phyloP scores from a whole-genome alignment of 2,888 invertebrate genomes.

The Unio pictorum region DNA sequence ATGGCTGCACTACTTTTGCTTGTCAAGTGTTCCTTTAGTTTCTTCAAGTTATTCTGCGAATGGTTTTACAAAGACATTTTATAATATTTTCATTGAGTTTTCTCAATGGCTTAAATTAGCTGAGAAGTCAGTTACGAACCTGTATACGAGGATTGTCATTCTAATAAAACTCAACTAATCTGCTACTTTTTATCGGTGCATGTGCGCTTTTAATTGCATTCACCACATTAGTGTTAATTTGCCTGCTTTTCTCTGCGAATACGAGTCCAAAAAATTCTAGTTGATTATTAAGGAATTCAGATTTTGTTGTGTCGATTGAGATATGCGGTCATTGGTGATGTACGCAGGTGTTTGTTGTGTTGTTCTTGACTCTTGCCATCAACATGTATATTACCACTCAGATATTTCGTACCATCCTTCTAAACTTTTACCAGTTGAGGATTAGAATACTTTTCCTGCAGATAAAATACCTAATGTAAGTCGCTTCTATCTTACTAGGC shows the following conservation, averaged over 20 bases:
- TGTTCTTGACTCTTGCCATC: slow-evolving; percentile 1
- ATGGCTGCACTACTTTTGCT: not conserved
- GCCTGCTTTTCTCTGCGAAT: slow-evolving; percentile 10
- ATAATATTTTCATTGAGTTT: slow-evolving; percentile 27
- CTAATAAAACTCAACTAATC: slow-evolving; percentile 25
- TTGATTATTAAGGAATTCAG: not conserved
- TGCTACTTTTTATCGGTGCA: slow-evolving; percentile 8
- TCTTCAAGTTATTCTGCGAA: slow-evolving; percentile 28
- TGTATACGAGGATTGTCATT: slow-evolving; percentile 20
- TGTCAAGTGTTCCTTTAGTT: slow-evolving; percentile 29
- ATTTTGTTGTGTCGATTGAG: slow-evolving; percentile 3
- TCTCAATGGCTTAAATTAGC: slow-evolving; percentile 30
- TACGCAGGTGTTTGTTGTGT: not conserved
- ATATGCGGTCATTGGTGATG: not conserved
- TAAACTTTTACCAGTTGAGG: not conserved
- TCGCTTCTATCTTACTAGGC: slow-evolving; percentile 9
- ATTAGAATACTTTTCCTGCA: not conserved
- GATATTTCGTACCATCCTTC: not conserved
- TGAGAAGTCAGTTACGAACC: slow-evolving; percentile 24
- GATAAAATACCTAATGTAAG: not conserved
- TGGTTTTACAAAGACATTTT: slow-evolving; percentile 22
- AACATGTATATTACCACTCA: slow-evolving; percentile 4
- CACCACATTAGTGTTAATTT: slow-evolving; percentile 4
- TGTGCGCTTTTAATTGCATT: slow-evolving; percentile 2
- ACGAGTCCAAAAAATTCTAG: slow-evolving; percentile 14